These are phyloP conservation scores for Psittacara wagleri DNA, from an alignment of 2,113 vertebrate species.

Conservation along the genomic window DNA sequence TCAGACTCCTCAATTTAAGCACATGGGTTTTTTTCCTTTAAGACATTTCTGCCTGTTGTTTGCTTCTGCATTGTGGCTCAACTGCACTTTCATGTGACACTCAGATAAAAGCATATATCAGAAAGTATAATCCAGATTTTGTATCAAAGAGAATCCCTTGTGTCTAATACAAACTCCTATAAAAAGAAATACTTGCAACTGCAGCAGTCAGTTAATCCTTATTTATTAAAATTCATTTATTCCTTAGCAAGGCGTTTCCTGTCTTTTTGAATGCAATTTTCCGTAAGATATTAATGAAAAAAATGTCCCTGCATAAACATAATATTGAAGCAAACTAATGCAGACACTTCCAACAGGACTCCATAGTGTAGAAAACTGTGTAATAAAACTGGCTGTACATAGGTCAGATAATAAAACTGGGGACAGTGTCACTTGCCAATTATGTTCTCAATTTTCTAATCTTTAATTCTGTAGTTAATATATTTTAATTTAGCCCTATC, in stretches of 20 bases:
- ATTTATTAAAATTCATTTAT: constrained; percentile 76
- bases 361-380: background rate
- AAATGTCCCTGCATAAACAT: constrained; percentile 53
- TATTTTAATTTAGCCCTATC: background rate
- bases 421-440: background rate
- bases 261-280: constrained; percentile 12
- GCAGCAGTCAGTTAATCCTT: constrained; percentile 54
- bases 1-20: background rate
- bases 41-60: background rate
- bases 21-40: background rate
- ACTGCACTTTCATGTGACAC: background rate
- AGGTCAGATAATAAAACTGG: background rate
- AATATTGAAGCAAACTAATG: constrained; percentile 57
- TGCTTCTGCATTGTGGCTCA: background rate
- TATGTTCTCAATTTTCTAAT: background rate
- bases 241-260: constrained; percentile 58
- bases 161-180: constrained; percentile 25
- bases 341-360: constrained; percentile 28
- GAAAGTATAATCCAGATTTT: constrained; percentile 50
- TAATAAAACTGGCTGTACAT: background rate
- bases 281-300: constrained; percentile 66
- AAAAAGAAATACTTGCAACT: constrained; percentile 45
- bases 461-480: background rate
- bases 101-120: background rate
- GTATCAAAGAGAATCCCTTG: constrained; percentile 27